phyloP scores from a whole-genome alignment of 1,140 invertebrate species.

The Branchinecta lynchi region DNA sequence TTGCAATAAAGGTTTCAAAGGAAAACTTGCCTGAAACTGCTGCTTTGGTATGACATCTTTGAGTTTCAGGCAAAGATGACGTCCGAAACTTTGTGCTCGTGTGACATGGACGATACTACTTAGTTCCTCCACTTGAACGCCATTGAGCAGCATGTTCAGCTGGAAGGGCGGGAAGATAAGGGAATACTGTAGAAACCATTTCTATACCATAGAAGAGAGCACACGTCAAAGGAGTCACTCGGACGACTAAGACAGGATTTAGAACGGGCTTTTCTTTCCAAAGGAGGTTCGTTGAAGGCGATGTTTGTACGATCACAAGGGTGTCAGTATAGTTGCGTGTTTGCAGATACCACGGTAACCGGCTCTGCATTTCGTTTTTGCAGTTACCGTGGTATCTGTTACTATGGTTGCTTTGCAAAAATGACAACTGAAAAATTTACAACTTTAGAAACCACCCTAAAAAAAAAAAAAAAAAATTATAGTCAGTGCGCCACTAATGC shows the following conservation, averaged over 20 bases:
- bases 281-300: neutral
- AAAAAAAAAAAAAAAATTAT: too few relatives aligned
- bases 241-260: neutral
- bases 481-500: too few relatives aligned
- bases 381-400: too few relatives aligned
- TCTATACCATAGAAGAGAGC: neutral
- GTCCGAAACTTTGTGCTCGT: constrained; percentile 48
- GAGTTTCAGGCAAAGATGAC: constrained; percentile 56
- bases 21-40: constrained; percentile 43
- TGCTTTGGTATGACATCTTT: constrained; percentile 77
- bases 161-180: constrained; percentile 36
- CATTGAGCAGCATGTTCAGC: constrained; percentile 67
- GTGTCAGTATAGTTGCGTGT: neutral
- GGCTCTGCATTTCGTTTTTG: too few relatives aligned
- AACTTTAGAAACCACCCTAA: too few relatives aligned
- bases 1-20: neutral
- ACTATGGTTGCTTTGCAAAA: too few relatives aligned
- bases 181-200: constrained; percentile 11
- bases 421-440: too few relatives aligned
- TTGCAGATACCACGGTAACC: too few relatives aligned
- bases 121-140: constrained; percentile 65
- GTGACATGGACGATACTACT: constrained; percentile 59
- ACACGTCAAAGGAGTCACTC: too few relatives aligned
- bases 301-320: constrained; percentile 1
- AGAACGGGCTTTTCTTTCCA: neutral